Base-by-base conservation (phyloP, 2,797 vertebrate species). In the Lophura swinhoii region DNA sequence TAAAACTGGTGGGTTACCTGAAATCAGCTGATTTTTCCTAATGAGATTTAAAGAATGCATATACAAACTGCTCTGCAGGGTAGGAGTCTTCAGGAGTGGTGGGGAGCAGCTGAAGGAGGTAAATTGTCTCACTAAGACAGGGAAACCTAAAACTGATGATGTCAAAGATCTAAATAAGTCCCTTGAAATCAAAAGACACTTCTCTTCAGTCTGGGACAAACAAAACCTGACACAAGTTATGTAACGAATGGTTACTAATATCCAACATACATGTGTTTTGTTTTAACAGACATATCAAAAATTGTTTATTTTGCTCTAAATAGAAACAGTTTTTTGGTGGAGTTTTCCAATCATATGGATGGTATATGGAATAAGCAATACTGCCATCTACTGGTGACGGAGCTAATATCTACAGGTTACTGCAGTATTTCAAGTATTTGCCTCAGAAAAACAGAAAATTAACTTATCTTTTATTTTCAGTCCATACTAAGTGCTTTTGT, bases 341-440 rank as follows among this genome's bases (percentile, higher is more conserved):
- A 48, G 62, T n/a, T 55, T 6, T 37, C 63, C 71, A 91, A 84
- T 46, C 82, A 56, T 20, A 91, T 76, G 85, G 87, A 12, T 73
- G 35, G 63, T 73, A 9, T 31, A 53, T n/a, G 77, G 58, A 28
- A 53, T 77, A 79, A 87, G 68, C 77, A 91, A 88, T 71, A 49
- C 69, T 87, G 96, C 92, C 95, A 95, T 77, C 92, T 95, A 59
- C 94, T 79, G 93, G 92, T 87, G 81, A 64, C 86, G 84, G 46
- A 21, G 55, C 62, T 90, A 11, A 2, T 72, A 78, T 8, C 64
- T 7, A 31, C 81, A 66, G 76, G 75, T 14, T 12, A 51, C 51
- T 18, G 46, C 35, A 49, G 8, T 33, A 48, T 37, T 12, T 7
- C 20, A 31, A 33, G 33, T 1, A 3, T 2, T 56, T 12, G 3